Evolutionary conservation across 2,888 invertebrate genomes (phyloP).

Genomic region (Epistrophella euchroma): DNA sequence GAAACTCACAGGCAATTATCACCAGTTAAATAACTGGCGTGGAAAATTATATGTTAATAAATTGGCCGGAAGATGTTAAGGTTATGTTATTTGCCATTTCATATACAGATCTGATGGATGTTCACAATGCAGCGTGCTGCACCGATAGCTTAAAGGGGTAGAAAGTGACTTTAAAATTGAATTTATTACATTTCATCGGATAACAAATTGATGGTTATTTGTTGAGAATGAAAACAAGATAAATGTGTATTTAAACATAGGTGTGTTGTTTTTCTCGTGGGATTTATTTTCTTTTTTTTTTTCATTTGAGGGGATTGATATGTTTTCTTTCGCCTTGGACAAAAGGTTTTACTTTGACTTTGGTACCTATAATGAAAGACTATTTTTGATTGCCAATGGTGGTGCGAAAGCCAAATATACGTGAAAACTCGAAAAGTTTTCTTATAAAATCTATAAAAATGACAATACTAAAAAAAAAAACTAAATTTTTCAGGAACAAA

Average conservation of each 20-base stretch:
- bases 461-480: no score
- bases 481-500: no score
- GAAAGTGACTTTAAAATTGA: slow-evolving; percentile 59
- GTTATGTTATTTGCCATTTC: slow-evolving; percentile 31
- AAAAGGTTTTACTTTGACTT: no score
- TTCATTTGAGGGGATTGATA: not conserved
- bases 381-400: no score
- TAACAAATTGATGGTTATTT: slow-evolving; percentile 49
- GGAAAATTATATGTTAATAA: slow-evolving; percentile 79
- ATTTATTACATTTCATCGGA: slow-evolving; percentile 58
- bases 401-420: no score
- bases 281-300: not conserved
- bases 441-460: no score
- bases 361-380: no score
- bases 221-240: slow-evolving; percentile 15
- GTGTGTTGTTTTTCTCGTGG: slow-evolving; percentile 44
- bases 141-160: slow-evolving; percentile 42
- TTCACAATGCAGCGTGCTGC: not conserved
- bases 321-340: no score
- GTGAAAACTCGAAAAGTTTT: no score
- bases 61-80: slow-evolving; percentile 77
- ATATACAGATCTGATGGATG: slow-evolving; percentile 14
- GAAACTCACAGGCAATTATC: slow-evolving; percentile 66
- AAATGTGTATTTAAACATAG: slow-evolving; percentile 42
- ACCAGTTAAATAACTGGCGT: slow-evolving; percentile 77